Evolutionary conservation across 1,140 invertebrate genomes (phyloP), one percentile per base, ranked within the genome.

Genomic region (Cydia amplana): DNA sequence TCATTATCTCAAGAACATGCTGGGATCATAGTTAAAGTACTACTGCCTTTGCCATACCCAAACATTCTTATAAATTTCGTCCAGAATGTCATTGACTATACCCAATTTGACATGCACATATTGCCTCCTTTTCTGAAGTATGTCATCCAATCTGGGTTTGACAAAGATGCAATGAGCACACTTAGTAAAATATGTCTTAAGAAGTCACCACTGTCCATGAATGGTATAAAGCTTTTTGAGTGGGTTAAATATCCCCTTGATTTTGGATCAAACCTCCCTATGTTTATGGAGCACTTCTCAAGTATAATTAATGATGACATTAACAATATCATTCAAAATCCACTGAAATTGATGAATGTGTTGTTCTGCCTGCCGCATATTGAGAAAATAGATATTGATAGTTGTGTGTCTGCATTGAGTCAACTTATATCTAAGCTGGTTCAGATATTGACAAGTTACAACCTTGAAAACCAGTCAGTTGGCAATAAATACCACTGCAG

Each of bases 51-150:
- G 0, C 89, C 93, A 74, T 89, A 94, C 81, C 89, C 90, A 76
- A 85, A 93, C 25, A 93, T 96, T 12, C 92, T 95, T 9, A 91
- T 95, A 14, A 91, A 93, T 60, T 95, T 96, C 82, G 94, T 97
- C 1, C 93, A 95, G 80, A 94, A 95, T 86, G 91, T 96, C 1
- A 93, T 95, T 36, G 85, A 93, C 65, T 96, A 95, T 86, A 93
- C 95, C 6, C 94, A 95, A 64, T 97, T 97, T 88, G 96, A 97
- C 86, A 93, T 95, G 67, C 90, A 96, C 67, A 94, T 98, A 74
- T 86, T 98, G 73, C 96, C 97, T 0, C 91, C 94, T 49, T 94
- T 97, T 46, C 81, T 97, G 14, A 92, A 94, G 12, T 95, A 94
- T 82, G 95, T 95, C 79, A 86, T 95, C n/a, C 82, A 93, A 72